Evolutionary conservation across 2,797 vertebrate species (phyloP).

Genomic region (Molothrus aeneus): DNA sequence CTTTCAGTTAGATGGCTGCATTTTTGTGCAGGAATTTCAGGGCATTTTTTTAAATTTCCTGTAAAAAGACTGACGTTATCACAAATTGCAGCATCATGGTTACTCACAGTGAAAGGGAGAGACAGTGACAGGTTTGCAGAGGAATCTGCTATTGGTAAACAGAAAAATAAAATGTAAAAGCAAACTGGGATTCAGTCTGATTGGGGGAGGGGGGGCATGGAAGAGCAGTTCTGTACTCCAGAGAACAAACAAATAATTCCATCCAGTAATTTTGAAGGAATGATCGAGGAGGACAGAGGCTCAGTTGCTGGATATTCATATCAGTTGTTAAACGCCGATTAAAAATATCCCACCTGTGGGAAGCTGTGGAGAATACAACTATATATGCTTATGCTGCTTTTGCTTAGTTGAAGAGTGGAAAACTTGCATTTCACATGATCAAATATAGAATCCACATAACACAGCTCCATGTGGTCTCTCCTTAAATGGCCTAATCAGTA

Average conservation of each 20-base stretch:
- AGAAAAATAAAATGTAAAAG: slow-evolving; percentile 15
- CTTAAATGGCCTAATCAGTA: neutral
- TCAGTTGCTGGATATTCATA: neutral
- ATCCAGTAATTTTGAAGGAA: neutral
- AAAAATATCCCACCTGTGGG: neutral
- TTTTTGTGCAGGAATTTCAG: neutral
- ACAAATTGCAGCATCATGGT: neutral
- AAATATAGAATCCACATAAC: neutral
- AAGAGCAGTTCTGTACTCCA: neutral
- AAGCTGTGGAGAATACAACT: neutral
- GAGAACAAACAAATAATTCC: neutral
- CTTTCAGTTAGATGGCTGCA: neutral
- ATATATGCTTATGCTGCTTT: neutral
- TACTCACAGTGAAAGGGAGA: neutral
- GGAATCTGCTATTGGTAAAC: neutral
- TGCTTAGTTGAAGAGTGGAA: neutral
- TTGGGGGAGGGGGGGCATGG: neutral
- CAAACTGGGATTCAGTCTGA: neutral
- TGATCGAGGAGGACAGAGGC: neutral
- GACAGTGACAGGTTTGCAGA: neutral
- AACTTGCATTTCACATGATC: neutral
- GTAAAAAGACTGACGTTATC: neutral
- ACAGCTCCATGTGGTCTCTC: neutral
- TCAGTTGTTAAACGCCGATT: neutral
- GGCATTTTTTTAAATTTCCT: neutral